These are phyloP conservation scores for Coracias cyanogaster DNA, from an alignment of 2,797 vertebrate species.

Conservation along the genomic window DNA sequence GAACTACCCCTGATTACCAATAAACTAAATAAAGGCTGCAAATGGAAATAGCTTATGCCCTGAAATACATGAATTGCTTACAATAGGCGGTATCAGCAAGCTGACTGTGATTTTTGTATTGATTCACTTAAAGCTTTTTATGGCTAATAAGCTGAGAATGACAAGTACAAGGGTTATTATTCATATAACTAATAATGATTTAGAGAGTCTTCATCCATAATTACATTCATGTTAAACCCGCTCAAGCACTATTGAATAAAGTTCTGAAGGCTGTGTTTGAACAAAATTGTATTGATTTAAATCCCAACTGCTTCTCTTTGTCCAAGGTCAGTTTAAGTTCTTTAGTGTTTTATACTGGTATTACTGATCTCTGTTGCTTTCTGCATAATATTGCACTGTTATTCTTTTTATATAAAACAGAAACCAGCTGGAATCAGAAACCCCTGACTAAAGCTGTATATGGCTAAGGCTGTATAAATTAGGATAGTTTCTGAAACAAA, in stretches of 20 bases:
- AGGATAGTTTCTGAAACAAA: background rate
- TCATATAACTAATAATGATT: background rate
- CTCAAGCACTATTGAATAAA: background rate
- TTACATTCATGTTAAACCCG: background rate
- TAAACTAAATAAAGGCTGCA: background rate
- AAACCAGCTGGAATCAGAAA: background rate
- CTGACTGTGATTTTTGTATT: background rate
- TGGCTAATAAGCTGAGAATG: constrained; percentile 23
- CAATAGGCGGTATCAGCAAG: background rate
- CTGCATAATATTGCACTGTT: background rate
- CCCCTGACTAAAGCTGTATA: background rate
- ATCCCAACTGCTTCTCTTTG: background rate
- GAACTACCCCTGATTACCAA: background rate
- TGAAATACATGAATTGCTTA: background rate
- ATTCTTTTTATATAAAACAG: background rate
- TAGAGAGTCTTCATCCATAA: background rate
- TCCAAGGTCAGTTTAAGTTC: background rate
- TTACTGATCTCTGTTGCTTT: background rate
- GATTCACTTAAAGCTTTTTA: background rate
- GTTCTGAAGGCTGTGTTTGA: background rate
- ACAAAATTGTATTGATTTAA: background rate
- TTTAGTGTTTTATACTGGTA: background rate
- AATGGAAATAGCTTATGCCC: background rate
- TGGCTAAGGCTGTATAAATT: background rate
- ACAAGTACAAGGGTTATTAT: background rate